Base-by-base conservation (phyloP, 2,888 invertebrate species). In the Athalia cordata region DNA sequence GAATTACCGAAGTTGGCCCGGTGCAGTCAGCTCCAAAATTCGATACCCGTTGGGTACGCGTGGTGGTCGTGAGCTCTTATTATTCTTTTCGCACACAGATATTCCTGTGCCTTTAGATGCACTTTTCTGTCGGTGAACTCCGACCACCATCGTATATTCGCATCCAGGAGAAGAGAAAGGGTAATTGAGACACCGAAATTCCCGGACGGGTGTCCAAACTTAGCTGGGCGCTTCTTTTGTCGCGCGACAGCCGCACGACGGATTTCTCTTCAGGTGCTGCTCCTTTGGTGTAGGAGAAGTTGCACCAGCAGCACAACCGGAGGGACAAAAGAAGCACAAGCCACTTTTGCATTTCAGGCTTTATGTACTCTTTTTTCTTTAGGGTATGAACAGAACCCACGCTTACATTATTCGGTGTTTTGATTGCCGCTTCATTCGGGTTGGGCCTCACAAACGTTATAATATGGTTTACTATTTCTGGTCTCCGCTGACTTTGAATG, bases 181-280 rank as follows among this genome's bases (percentile, higher is more conserved):
- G 75, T 75, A 75, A 75, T 75, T 75, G 75, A 64, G 75, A 75
- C 64, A 61, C 62, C 52, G 75, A 75, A 75, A 75, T 75, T 72
- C 72, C 72, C 15, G 45, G 72, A 72, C 72, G 72, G 72, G 72
- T 72, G 72, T 72, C 72, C 72, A 57, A 72, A 72, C 72, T 72
- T 59, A 72, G 57, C 57, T 72, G 57, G 72, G 13, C 43, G 57
- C 11, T 72, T 57, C 72, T 59, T 72, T 72, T 72, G 72, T 72
- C 45, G 45, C 47, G 6, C 45, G 72, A 59, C 72, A 72, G 72
- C 57, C 72, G 68, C 52, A 57, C 57, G 59, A 59, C 47, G 72
- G 45, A 72, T 72, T 57, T 72, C 72, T 72, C 72, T 59, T 72
- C 47, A 72, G 29, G 29, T 29, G 29, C 29, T 29, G 29, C 29